phyloP scores from a whole-genome alignment of 2,113 vertebrate genomes.

The Salvelinus sp. region DNA sequence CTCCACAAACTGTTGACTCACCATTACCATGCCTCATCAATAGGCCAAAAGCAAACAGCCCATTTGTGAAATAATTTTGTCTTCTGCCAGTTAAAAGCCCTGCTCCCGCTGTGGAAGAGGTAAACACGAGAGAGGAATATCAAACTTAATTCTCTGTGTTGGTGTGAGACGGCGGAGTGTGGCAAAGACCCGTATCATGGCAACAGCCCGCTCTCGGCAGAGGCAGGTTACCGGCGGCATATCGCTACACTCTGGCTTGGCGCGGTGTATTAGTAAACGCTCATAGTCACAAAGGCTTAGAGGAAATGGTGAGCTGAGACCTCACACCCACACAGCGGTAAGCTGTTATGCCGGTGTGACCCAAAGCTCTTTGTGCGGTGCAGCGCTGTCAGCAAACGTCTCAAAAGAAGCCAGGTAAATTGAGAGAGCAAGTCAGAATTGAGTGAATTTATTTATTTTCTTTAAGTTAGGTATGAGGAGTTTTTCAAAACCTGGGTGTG shows the following conservation, averaged over 20 bases:
- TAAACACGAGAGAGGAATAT: conserved; percentile 63
- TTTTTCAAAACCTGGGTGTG: conserved; percentile 5
- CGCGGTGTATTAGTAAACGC: conserved; percentile 38
- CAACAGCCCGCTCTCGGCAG: conserved; percentile 56
- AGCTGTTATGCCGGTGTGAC: background rate
- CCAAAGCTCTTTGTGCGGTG: background rate
- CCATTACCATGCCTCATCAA: background rate
- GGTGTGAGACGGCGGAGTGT: conserved; percentile 23
- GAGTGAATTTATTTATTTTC: background rate
- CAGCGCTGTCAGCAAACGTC: background rate
- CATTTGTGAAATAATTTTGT: background rate
- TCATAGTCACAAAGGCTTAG: background rate
- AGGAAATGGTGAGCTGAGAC: background rate
- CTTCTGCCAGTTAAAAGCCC: background rate
- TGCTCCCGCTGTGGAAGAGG: conserved; percentile 44
- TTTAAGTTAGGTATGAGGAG: background rate
- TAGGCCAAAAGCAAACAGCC: background rate
- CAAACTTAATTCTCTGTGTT: conserved; percentile 32
- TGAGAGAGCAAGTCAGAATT: background rate
- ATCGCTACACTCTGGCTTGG: conserved; percentile 18
- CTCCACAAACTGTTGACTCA: background rate
- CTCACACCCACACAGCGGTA: background rate
- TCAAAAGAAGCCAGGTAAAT: background rate
- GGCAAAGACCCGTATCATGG: conserved; percentile 62
- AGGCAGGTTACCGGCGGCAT: conserved; percentile 50